These are phyloP conservation scores for Manis pentadactyla DNA, from an alignment of 2,797 vertebrate genomes.

Conservation along the genomic window DNA sequence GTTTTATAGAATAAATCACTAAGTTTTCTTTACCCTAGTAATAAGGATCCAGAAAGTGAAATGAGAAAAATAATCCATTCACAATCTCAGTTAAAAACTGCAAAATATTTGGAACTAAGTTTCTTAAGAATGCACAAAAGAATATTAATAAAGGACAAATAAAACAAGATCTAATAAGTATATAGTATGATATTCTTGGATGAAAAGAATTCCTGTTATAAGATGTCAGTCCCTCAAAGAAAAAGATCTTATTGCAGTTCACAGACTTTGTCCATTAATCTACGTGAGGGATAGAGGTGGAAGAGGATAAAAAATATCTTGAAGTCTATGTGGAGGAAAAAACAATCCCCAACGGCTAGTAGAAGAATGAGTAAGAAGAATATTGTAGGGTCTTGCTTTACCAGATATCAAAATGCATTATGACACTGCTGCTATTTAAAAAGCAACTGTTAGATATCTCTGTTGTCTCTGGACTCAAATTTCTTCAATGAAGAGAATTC, in stretches of 20 bases:
- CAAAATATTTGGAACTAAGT: conserved; percentile 31
- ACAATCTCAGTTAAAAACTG: not conserved
- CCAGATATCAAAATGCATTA: not conserved
- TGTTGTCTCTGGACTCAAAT: not conserved
- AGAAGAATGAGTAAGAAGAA: not conserved
- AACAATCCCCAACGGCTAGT: not conserved
- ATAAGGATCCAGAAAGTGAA: not conserved
- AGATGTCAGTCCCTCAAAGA: not conserved
- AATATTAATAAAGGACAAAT: not conserved
- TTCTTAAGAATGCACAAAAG: not conserved
- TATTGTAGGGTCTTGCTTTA: not conserved
- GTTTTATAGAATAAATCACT: conserved; percentile 7
- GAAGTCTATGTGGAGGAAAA: not conserved
- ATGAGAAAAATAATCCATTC: not conserved
- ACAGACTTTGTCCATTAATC: not conserved
- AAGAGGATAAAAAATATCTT: not conserved
- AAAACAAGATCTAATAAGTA: not conserved
- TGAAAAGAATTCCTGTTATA: not conserved
- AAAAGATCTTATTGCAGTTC: not conserved
- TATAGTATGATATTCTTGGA: not conserved
- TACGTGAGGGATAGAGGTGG: not conserved
- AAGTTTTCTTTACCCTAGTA: not conserved
- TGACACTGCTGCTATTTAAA: not conserved
- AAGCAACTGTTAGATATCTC: not conserved
- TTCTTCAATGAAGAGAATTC: not conserved